Conservation (phyloP, 2,113 vertebrate species). For the Promerops cafer region DNA sequence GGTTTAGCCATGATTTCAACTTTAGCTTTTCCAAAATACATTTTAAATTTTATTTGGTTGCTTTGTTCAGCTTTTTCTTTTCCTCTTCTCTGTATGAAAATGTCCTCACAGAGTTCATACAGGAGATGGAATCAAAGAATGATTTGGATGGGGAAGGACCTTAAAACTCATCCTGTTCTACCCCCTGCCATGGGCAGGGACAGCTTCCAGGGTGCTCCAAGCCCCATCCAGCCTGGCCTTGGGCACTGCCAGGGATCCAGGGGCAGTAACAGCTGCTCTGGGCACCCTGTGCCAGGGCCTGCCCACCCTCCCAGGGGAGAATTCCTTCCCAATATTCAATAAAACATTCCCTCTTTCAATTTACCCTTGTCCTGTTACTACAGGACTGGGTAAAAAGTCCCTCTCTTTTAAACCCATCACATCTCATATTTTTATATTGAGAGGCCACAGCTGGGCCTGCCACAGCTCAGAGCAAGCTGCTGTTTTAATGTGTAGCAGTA, state of each 20-base stretch:
- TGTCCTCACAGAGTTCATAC: background rate
- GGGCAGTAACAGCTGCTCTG: background rate
- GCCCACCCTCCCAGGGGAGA: fast-evolving
- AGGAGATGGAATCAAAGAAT: background rate
- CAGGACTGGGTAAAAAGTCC: background rate
- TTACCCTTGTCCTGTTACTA: background rate
- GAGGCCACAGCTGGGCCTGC: background rate
- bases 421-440: background rate
- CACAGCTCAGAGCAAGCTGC: background rate
- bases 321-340: background rate
- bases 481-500: background rate
- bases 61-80: background rate
- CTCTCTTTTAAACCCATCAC: background rate
- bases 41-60: background rate
- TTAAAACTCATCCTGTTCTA: fast-evolving
- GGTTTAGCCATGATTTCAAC: background rate
- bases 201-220: background rate
- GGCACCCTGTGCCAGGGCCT: background rate
- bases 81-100: background rate
- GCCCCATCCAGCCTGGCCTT: fast-evolving
- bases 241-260: background rate
- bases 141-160: background rate
- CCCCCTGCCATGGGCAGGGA: background rate
- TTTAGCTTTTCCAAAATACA: background rate
- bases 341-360: background rate